Base-by-base conservation (phyloP, 2,888 invertebrate genomes). In the Parnassius mnemosyne region DNA sequence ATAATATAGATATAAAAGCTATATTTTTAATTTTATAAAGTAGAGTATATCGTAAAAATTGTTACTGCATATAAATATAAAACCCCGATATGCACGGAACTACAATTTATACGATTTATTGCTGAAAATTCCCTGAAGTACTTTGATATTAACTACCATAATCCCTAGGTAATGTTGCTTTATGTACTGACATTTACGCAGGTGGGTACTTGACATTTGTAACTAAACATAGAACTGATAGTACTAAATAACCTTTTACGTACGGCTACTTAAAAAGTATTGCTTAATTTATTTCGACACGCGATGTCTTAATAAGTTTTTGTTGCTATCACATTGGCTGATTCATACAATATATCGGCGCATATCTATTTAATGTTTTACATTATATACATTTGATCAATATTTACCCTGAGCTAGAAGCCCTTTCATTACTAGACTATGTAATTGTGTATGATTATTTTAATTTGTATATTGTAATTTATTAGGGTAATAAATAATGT, bases 241-340 rank as follows among this genome's bases (percentile, higher is more conserved):
- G 65, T 68, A 73, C 76, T 75, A 80, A 80, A 79, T 85, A 85
- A 86, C 87, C 87, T 88, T 88, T 88, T 74, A 76, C 74, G 72
- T 75, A 46, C 16, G 67, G 70, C 69, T 71, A 75, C 75, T 75
- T 77, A 75, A 75, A 75, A 75, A 75, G 69, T 69, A 71, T 75
- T 71, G 72, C 71, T 76, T 72, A 67, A 71, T 72, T 68, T 61
- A 66, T 68, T 76, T 65, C 66, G 73, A 75, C 81, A 81, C 81
- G 81, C 81, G 74, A 81, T 73, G 69, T 70, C 69, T 71, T 69
- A 73, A 76, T 75, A 76, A 70, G 71, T 75, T 77, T 69, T 63
- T 54, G 44, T 61, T 47, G 42, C 61, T 57, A 43, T 25, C 50
- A 50, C 42, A 43, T 60, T 43, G 13, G 49, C 20, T 11, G 11